Conservation (phyloP, 2,888 invertebrate species). For the Mesorhabditis spiculigera region DNA sequence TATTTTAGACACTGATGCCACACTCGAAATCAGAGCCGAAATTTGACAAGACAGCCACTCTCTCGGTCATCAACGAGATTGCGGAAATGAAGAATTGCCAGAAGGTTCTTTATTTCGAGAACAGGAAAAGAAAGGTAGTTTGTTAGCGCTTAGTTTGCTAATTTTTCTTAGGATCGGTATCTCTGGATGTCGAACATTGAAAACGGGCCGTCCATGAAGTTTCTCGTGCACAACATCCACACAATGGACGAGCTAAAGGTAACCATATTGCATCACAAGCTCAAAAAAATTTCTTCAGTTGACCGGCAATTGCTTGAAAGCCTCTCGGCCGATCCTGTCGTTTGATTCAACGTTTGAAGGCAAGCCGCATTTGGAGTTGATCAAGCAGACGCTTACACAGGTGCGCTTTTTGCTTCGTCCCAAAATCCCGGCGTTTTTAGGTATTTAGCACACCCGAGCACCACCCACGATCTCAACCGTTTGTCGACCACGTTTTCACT, state of each 20-base stretch:
- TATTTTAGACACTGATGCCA: slow-evolving; percentile 42
- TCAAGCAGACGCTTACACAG: slow-evolving; percentile 63
- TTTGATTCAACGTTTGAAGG: slow-evolving; percentile 72
- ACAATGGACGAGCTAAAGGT: slow-evolving; percentile 92
- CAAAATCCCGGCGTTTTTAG: slow-evolving; percentile 63
- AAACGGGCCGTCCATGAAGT: slow-evolving; percentile 85
- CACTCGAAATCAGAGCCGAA: slow-evolving; percentile 67
- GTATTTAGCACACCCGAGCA: slow-evolving; percentile 88
- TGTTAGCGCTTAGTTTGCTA: background rate
- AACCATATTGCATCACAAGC: slow-evolving; percentile 24
- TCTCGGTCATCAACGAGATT: slow-evolving; percentile 60
- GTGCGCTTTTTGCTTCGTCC: slow-evolving; percentile 47
- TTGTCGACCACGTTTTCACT: slow-evolving; percentile 90
- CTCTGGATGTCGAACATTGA: slow-evolving; percentile 69
- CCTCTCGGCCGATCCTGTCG: slow-evolving; percentile 86
- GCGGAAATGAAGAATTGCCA: slow-evolving; percentile 96
- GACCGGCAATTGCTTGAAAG: slow-evolving; percentile 59
- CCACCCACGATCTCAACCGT: slow-evolving; percentile 97
- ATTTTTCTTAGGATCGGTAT: slow-evolving; percentile 73
- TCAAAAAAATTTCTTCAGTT: background rate
- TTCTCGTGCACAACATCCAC: slow-evolving; percentile 85
- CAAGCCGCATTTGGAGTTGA: slow-evolving; percentile 61
- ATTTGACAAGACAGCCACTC: slow-evolving; percentile 62
- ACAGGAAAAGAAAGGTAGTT: slow-evolving; percentile 67
- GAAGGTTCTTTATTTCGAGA: slow-evolving; percentile 90